Conservation (phyloP, 2,797 vertebrate genomes). For the Danio aesculapii region DNA sequence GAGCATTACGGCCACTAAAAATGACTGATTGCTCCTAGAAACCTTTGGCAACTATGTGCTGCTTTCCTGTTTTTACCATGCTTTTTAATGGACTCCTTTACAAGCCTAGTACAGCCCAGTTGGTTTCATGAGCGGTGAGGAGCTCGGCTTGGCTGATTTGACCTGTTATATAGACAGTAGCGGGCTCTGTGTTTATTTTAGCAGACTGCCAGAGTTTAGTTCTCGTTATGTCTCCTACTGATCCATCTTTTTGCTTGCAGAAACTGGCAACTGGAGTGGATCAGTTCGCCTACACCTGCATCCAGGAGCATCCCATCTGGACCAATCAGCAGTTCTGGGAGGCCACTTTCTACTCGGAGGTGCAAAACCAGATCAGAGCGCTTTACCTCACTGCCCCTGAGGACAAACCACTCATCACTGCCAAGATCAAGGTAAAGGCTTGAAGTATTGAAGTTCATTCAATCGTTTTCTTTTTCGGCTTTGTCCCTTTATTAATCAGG, state of each 20-base stretch:
- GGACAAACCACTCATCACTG: slow-evolving; percentile 75
- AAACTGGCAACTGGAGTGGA: slow-evolving; percentile 93
- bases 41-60: slow-evolving; percentile 44
- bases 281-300: slow-evolving; percentile 97
- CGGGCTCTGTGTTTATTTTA: slow-evolving; percentile 1
- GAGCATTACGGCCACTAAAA: slow-evolving; percentile 56
- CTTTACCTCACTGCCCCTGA: slow-evolving; percentile 89
- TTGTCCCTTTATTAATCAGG: too few relatives aligned
- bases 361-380: slow-evolving; percentile 92
- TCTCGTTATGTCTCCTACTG: background rate
- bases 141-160: background rate
- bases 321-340: slow-evolving; percentile 99
- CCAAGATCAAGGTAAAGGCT: slow-evolving; percentile 83
- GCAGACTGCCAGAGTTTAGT: background rate
- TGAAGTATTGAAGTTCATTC: too few relatives aligned
- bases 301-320: slow-evolving; percentile 98
- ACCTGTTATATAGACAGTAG: slow-evolving; percentile 5
- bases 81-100: slow-evolving; percentile 56
- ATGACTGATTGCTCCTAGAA: slow-evolving; percentile 63
- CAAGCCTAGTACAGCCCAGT: slow-evolving; percentile 36
- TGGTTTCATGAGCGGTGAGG: slow-evolving; percentile 41
- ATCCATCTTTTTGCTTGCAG: slow-evolving; percentile 71
- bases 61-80: slow-evolving; percentile 54
- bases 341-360: slow-evolving; percentile 95
- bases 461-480: too few relatives aligned